Evolutionary conservation across 2,797 vertebrate species (phyloP), one percentile per base, ranked within the genome.

Genomic region (Sebastes taczanowskii): DNA sequence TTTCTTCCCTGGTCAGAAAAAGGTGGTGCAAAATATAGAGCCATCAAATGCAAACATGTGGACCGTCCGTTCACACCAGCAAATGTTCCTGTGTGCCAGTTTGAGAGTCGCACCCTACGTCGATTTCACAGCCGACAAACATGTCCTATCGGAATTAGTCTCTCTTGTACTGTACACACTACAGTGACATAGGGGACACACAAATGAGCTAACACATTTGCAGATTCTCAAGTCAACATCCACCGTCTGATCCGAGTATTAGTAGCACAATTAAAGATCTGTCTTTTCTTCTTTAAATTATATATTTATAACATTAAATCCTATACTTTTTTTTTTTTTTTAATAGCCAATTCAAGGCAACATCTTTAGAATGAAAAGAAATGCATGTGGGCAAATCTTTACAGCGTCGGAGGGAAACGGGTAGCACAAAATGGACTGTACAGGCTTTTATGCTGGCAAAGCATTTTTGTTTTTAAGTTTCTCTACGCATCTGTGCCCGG

Each of bases 361-460:
- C 92, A 93, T 92, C 85, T 92, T 93, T 92, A 95, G 89, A 93
- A 94, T 90, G 84, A 91, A 92, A 92, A 89, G 88, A 91, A 92
- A 87, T 91, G 87, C 87, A 16, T 42, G 59, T 64, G 86, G 84
- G 88, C 85, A 86, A 53, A 66, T 93, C 86, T 93, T 92, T 93
- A 94, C 94, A 95, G 91, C 91, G 16, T 77, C 52, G 65, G 77
- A 73, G 84, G 88, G 78, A 80, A 82, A 92, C 88, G 49, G 86
- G 88, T 89, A 89, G 91, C 92, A 95, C 93, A 88, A 86, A 89
- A 92, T 92, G 90, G 90, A 93, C 95, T 95, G 93, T 95, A 96
- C 95, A 95, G 83, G 94, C 86, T 87, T 92, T 91, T 93, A 94
- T 75, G 88, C 80, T 86, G 88, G 91, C 88, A 90, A 95, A 95